phyloP scores from a whole-genome alignment of 2,113 vertebrate species.

The Calypte anna region DNA sequence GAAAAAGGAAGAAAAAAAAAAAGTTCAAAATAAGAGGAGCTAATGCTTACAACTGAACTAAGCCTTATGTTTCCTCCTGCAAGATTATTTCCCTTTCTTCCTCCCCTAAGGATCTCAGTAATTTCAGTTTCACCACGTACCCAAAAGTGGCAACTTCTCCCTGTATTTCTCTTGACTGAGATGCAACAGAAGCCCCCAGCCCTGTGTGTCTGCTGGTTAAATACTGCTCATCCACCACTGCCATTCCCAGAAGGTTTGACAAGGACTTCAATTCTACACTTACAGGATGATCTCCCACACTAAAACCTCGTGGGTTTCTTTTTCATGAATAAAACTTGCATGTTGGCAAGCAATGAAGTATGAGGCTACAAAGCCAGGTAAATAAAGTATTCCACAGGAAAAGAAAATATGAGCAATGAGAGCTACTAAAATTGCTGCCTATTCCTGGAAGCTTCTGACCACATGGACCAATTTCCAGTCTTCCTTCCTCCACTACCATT shows the following conservation, averaged over 20 bases:
- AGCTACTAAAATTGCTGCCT: constrained; percentile 8
- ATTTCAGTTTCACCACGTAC: background rate
- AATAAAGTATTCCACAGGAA: constrained; percentile 41
- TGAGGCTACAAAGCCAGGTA: background rate
- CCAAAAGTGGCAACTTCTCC: background rate
- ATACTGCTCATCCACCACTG: background rate
- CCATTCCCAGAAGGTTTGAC: background rate
- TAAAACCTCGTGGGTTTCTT: background rate
- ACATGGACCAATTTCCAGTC: constrained; percentile 11
- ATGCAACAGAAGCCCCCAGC: background rate
- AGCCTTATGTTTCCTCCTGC: background rate
- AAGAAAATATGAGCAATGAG: constrained; percentile 44
- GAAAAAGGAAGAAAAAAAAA: background rate
- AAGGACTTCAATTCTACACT: background rate
- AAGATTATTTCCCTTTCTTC: background rate
- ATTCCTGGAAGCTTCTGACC: constrained; percentile 51
- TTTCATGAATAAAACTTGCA: background rate
- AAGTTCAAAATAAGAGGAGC: background rate
- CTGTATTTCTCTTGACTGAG: background rate
- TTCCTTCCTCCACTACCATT: constrained; percentile 42
- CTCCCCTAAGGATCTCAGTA: background rate
- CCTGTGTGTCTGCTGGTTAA: fast-evolving
- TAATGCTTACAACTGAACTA: background rate
- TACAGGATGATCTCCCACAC: background rate
- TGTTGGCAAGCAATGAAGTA: background rate